Conservation (phyloP, 2,113 vertebrate species). For the Corapipo altera region DNA sequence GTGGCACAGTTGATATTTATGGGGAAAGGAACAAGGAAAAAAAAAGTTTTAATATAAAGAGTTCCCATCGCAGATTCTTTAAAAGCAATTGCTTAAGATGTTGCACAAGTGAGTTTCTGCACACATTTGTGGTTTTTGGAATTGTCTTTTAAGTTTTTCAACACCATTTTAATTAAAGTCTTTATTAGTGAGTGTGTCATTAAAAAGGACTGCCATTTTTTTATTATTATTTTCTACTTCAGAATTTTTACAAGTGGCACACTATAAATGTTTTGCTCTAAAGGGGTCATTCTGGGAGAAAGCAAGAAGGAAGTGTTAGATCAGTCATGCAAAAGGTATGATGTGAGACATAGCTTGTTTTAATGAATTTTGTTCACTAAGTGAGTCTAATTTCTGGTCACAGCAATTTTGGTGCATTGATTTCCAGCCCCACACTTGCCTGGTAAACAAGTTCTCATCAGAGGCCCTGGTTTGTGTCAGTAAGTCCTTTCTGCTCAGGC, state of each 20-base stretch:
- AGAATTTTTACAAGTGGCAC: background rate
- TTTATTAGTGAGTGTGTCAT: background rate
- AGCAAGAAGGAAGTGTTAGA: background rate
- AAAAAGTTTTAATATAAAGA: background rate
- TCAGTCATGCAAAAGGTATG: background rate
- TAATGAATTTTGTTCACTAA: background rate
- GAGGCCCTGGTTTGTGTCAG: background rate
- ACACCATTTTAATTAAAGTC: background rate
- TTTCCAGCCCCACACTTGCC: background rate
- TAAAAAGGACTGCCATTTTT: background rate
- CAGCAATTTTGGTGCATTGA: background rate
- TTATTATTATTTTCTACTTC: background rate
- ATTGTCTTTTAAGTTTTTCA: background rate
- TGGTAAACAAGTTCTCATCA: conserved; percentile 27
- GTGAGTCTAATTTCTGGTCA: background rate
- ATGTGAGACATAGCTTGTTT: background rate
- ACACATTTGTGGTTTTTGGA: background rate
- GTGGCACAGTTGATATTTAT: background rate
- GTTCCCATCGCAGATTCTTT: background rate
- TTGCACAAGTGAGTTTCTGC: background rate
- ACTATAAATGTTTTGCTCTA: background rate
- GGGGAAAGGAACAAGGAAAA: background rate
- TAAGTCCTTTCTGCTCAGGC: background rate
- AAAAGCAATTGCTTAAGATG: background rate
- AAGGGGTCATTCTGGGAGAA: background rate